Evolutionary conservation across 2,888 invertebrate genomes (phyloP).

Genomic region (Steinernema hermaphroditum): DNA sequence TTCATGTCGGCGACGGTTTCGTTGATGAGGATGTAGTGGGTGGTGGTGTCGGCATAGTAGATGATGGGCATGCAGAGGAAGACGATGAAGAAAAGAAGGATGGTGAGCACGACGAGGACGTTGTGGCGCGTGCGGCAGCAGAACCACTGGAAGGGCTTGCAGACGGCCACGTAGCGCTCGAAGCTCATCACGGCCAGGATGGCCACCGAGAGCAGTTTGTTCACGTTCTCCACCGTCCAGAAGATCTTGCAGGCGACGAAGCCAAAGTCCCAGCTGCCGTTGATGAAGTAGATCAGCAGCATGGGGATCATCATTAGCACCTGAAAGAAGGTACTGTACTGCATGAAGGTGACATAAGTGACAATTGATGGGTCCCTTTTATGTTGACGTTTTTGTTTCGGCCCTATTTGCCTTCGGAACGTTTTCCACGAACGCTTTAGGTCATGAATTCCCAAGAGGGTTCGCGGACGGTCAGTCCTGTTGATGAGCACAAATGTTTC

Average conservation of each 20-base stretch:
- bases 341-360: no score
- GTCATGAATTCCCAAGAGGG: no score
- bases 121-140: slow-evolving; percentile 28
- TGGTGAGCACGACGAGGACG: slow-evolving; percentile 41
- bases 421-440: no score
- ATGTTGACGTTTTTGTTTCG: no score
- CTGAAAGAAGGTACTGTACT: slow-evolving; percentile 8
- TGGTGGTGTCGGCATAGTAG: slow-evolving; percentile 47
- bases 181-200: slow-evolving; percentile 57
- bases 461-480: no score
- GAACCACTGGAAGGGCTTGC: slow-evolving; percentile 40
- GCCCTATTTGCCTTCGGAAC: no score
- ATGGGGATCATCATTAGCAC: slow-evolving; percentile 46
- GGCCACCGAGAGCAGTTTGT: slow-evolving; percentile 58
- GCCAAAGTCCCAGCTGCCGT: slow-evolving; percentile 38
- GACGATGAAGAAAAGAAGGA: slow-evolving; percentile 38
- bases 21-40: neutral
- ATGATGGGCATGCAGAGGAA: slow-evolving; percentile 49
- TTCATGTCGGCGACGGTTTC: slow-evolving; percentile 16
- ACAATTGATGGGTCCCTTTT: no score
- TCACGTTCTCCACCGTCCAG: slow-evolving; percentile 54
- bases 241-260: slow-evolving; percentile 46
- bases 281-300: slow-evolving; percentile 41
- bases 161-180: slow-evolving; percentile 52
- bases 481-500: no score